These are phyloP conservation scores for Mamestra configurata DNA, from an alignment of 1,140 invertebrate genomes.

Conservation along the genomic window DNA sequence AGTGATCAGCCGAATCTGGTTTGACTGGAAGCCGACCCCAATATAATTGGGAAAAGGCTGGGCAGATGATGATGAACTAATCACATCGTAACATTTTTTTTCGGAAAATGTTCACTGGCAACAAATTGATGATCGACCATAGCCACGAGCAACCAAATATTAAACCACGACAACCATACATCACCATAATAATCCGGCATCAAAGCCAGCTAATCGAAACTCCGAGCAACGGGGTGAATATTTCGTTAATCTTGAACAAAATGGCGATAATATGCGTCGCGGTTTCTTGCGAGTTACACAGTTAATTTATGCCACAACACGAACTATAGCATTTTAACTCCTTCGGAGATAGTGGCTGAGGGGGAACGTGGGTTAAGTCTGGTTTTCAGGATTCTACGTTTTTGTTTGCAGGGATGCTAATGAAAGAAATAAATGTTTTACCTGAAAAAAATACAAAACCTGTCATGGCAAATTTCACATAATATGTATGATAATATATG, in stretches of 20 bases:
- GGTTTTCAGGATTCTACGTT: constrained; percentile 49
- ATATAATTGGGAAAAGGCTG: not conserved
- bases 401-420: not conserved
- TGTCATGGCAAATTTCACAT: no score
- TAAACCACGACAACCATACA: not conserved
- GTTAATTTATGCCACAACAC: constrained; percentile 86
- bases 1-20: no score
- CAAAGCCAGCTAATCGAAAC: constrained; percentile 67
- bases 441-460: no score
- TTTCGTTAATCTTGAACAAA: constrained; percentile 84
- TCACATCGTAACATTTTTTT: no score
- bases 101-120: no score
- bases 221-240: constrained; percentile 65
- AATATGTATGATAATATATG: no score
- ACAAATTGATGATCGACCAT: no score
- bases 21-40: no score
- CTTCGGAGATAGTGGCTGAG: constrained; percentile 74
- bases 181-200: constrained; percentile 7
- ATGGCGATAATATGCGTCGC: constrained; percentile 84
- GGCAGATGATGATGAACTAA: not conserved
- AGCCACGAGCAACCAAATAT: not conserved
- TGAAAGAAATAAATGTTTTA: no score
- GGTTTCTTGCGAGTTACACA: constrained; percentile 77
- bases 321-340: constrained; percentile 88
- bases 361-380: constrained; percentile 61